phyloP scores from a whole-genome alignment of 2,797 vertebrate genomes.

The Pseudochirops corinnae region DNA sequence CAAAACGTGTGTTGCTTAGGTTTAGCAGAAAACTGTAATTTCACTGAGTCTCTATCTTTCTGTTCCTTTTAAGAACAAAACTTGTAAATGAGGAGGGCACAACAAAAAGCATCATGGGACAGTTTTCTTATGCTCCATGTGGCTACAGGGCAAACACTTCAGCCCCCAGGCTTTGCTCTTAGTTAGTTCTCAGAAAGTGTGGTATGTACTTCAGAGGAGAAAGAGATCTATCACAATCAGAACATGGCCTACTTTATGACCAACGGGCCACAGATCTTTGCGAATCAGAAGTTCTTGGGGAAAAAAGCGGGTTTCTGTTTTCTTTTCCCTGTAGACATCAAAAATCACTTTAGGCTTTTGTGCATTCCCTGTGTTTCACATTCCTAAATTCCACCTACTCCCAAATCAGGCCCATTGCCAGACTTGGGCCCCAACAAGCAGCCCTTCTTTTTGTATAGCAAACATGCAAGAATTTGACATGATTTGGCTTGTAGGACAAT shows the following conservation, averaged over 20 bases:
- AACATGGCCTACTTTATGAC: not conserved
- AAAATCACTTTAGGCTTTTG: not conserved
- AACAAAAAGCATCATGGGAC: not conserved
- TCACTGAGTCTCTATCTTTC: not conserved
- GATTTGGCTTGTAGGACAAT: slow-evolving; percentile 10
- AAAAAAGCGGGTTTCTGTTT: no score
- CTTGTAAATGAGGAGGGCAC: not conserved
- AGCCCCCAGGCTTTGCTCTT: no score
- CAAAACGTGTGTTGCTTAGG: not conserved
- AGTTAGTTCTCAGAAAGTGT: not conserved
- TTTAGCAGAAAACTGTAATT: not conserved
- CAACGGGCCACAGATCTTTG: not conserved
- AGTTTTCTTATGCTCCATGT: no score
- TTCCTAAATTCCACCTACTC: not conserved
- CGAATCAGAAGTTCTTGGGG: not conserved
- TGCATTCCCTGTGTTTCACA: not conserved
- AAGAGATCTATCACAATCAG: not conserved
- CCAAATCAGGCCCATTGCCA: slow-evolving; percentile 17
- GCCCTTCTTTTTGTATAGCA: slow-evolving; percentile 28
- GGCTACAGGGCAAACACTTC: no score
- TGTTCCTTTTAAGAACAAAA: not conserved
- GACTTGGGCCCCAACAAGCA: slow-evolving; percentile 12
- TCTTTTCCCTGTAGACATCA: not conserved
- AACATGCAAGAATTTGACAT: not conserved
- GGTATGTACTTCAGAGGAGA: not conserved